Conservation (phyloP, 2,888 invertebrate species). For the Uropetala carovei region DNA sequence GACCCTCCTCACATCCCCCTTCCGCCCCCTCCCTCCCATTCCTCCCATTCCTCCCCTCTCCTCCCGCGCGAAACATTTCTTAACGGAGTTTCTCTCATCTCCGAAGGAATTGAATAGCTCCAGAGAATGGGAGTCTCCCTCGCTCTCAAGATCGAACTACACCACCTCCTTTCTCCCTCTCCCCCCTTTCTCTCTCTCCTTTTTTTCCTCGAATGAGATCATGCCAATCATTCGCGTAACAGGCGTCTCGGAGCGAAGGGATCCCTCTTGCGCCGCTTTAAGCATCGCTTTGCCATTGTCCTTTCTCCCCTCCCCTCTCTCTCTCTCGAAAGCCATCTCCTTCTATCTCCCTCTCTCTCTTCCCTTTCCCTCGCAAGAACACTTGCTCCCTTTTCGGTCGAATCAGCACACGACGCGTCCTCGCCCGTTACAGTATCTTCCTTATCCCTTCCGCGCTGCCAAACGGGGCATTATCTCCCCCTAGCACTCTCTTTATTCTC, state of each 20-base stretch:
- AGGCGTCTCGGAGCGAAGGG: not conserved
- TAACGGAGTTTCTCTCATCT: not conserved
- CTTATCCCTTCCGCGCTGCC: not conserved
- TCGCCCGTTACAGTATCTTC: no score
- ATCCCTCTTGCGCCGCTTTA: slow-evolving; percentile 11
- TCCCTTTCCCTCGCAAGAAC: not conserved
- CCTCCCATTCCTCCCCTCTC: no score
- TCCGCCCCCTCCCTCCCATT: not conserved
- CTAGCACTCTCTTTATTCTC: slow-evolving; percentile 1
- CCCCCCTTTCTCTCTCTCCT: not conserved
- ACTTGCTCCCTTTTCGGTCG: not conserved
- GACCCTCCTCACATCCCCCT: not conserved
- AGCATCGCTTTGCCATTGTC: slow-evolving; percentile 11
- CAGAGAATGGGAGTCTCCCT: not conserved
- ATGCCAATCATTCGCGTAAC: slow-evolving; percentile 41
- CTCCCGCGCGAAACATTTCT: not conserved
- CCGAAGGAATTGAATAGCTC: slow-evolving; percentile 34
- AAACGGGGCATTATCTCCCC: not conserved
- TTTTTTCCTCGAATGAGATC: slow-evolving; percentile 43
- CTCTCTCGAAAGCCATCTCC: no score
- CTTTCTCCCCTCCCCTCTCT: not conserved
- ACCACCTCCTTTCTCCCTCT: not conserved
- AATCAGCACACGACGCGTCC: no score
- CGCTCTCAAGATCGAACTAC: not conserved
- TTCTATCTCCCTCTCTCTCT: not conserved